Base-by-base conservation (phyloP, 2,888 invertebrate species). In the Polydrusus pterygomalis region DNA sequence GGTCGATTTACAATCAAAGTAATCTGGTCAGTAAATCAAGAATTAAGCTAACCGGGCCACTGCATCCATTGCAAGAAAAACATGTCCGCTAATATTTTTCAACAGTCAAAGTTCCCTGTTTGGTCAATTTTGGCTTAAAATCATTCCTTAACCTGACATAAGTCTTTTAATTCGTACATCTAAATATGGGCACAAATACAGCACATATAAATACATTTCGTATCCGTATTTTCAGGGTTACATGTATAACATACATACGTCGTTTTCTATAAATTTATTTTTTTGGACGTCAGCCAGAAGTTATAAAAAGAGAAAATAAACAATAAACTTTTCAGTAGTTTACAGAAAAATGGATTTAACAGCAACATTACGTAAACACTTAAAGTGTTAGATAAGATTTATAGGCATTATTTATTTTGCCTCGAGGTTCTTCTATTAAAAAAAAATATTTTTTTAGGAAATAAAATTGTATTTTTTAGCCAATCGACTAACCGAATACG, bases 321-420 rank as follows among this genome's bases (percentile, higher is more conserved):
- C 70, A 70, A 49, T 70, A 65, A 63, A 70, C 74, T 70, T 74
- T 74, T 70, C 69, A 11, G 43, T n/a, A 56, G 74, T 70, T 74
- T 74, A 70, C 70, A 70, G 40, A 40, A 74, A 70, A 69, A 54
- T 30, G 18, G 58, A 70, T 74, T 70, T 70, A 70, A 45, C 30
- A 51, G 58, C 56, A 18, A 38, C 47, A 34, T 56, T 43, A n/a
- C 47, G 45, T 70, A 74, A 74, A 74, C 74, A 74, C 18, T 65
- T 60, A 11, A 60, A 38, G 38, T 38, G 58, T 34, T 18, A 11
- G 20, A 30, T 20, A 25, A 30, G 54, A 54, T 54, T 54, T 54
- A 54, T 54, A 54, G 25, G n/a, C 30, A n/a, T 54, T 54, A 51
- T 54, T 54, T 54, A 54, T 60, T 60, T 60, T 60, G 34, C 34